Percentiles rank a stretch among this genome's conserved stretches.
phyloP scores from a whole-genome alignment of 2,888 invertebrate species.

The Erannis defoliaria region DNA sequence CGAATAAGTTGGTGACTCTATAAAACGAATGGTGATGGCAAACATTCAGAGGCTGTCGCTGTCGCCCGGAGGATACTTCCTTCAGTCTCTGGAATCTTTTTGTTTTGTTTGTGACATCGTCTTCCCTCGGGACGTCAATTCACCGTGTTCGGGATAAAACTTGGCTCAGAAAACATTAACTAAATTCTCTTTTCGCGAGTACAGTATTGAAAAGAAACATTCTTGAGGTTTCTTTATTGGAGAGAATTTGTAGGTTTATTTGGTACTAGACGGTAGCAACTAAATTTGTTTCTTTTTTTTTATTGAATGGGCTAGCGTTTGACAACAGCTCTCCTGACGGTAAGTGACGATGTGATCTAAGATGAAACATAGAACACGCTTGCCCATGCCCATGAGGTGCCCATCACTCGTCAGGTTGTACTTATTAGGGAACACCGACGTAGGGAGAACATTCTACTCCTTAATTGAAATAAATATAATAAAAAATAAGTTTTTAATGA shows the following conservation, averaged over 20 bases:
- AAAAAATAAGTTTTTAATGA: too few species aligned
- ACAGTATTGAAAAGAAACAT: slow-evolving; percentile 37
- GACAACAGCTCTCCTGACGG: too few species aligned
- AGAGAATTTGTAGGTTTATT: slow-evolving; percentile 29
- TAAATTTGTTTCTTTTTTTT: not conserved
- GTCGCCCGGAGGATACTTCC: slow-evolving; percentile 53
- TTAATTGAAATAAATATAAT: too few species aligned
- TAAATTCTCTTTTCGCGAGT: slow-evolving; percentile 47
- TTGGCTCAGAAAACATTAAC: slow-evolving; percentile 58
- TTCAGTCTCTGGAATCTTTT: slow-evolving; percentile 59
- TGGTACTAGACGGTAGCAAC: slow-evolving; percentile 7
- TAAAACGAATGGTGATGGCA: slow-evolving; percentile 45
- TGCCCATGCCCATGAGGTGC: too few species aligned
- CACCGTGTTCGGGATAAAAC: slow-evolving; percentile 53
- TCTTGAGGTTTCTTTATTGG: slow-evolving; percentile 26
- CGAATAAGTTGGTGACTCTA: not conserved
- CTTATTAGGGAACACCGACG: too few species aligned
- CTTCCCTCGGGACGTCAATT: slow-evolving; percentile 56
- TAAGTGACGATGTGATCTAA: too few species aligned
- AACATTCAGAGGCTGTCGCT: slow-evolving; percentile 56
- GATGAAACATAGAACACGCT: too few species aligned
- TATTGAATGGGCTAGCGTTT: not conserved
- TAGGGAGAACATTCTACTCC: too few species aligned
- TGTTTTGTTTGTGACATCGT: slow-evolving; percentile 60
- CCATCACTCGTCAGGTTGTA: too few species aligned